Evolutionary conservation across 1,140 invertebrate genomes (phyloP).

Genomic region (Caenorhabditis tropicalis): DNA sequence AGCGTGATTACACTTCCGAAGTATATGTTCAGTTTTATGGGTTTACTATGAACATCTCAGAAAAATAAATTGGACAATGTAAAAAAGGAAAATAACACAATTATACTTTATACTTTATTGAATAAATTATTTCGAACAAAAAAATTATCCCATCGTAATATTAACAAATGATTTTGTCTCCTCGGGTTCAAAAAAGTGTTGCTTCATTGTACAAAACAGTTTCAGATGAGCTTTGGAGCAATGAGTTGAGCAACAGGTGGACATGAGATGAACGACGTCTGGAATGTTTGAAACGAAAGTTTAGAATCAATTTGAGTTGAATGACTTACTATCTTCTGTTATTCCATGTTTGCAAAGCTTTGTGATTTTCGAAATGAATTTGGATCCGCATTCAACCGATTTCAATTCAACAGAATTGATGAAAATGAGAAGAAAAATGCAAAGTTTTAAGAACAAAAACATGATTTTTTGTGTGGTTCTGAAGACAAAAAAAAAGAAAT

Average conservation of each 20-base stretch:
- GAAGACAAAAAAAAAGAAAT: not conserved
- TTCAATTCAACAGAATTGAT: not conserved
- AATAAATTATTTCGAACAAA: too few species aligned
- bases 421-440: not conserved
- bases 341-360: constrained; percentile 1
- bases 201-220: constrained; percentile 11
- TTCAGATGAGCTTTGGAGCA: constrained; percentile 4
- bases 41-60: too few species aligned
- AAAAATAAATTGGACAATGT: too few species aligned
- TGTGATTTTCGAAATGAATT: not conserved
- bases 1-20: too few species aligned
- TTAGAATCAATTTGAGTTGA: not conserved
- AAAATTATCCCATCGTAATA: too few species aligned
- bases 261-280: not conserved
- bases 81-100: too few species aligned
- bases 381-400: not conserved
- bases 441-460: not conserved
- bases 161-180: not conserved
- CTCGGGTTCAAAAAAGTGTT: not conserved
- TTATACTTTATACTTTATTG: too few species aligned
- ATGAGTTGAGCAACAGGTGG: not conserved
- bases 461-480: not conserved
- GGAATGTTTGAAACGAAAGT: not conserved
- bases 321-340: not conserved
- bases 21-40: too few species aligned